phyloP scores from a whole-genome alignment of 2,797 vertebrate species.

The Parotocinclus haroldoi region DNA sequence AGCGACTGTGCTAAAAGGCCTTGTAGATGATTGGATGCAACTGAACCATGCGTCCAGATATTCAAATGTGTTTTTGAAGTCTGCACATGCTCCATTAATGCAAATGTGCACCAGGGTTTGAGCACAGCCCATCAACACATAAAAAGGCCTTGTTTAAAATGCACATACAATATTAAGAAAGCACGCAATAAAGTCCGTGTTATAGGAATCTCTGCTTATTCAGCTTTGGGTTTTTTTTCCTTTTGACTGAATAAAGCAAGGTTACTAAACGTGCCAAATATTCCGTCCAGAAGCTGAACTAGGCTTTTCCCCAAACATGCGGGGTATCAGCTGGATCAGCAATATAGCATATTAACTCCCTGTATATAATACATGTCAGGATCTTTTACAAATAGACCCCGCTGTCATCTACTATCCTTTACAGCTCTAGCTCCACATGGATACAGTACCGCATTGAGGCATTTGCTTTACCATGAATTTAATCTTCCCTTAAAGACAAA shows the following conservation, averaged over 20 bases:
- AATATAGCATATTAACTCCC: too few relatives aligned
- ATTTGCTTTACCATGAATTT: constrained; percentile 38
- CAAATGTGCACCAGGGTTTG: constrained; percentile 8
- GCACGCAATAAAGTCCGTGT: too few relatives aligned
- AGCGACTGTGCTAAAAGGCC: constrained; percentile 24
- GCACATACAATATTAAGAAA: too few relatives aligned
- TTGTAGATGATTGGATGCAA: constrained; percentile 27
- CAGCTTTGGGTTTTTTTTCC: too few relatives aligned
- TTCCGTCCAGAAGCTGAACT: too few relatives aligned
- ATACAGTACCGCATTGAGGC: constrained; percentile 63
- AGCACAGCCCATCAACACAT: neutral
- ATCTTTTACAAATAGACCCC: too few relatives aligned
- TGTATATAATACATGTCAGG: too few relatives aligned
- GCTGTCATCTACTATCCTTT: neutral
- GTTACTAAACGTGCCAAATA: too few relatives aligned
- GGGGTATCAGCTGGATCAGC: too few relatives aligned
- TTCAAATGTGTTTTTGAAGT: constrained; percentile 24
- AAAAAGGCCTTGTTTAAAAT: constrained; percentile 9
- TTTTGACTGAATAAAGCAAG: too few relatives aligned
- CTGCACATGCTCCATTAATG: constrained; percentile 21
- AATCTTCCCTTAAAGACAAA: constrained; percentile 65
- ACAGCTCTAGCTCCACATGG: constrained; percentile 11
- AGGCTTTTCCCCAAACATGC: neutral
- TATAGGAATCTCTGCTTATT: too few relatives aligned
- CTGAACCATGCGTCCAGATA: constrained; percentile 13